phyloP scores from a whole-genome alignment of 2,113 vertebrate species.

The Indicator maculatus region DNA sequence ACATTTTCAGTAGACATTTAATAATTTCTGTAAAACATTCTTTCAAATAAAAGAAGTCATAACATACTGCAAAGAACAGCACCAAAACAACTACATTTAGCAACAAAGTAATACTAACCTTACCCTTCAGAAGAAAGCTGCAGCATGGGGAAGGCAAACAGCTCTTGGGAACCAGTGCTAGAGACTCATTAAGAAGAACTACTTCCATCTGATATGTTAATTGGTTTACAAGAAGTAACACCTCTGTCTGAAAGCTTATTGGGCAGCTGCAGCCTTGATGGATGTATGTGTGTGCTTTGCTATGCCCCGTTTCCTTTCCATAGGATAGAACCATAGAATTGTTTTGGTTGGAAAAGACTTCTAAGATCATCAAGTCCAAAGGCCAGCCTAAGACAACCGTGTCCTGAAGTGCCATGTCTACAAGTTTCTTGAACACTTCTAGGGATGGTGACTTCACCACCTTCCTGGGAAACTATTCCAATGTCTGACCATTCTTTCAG shows the following conservation, averaged over 20 bases:
- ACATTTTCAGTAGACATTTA: neutral
- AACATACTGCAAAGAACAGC: neutral
- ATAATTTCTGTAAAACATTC: neutral
- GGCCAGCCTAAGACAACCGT: no score
- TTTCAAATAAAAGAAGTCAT: neutral
- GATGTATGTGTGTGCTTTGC: neutral
- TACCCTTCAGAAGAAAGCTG: neutral
- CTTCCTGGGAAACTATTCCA: no score
- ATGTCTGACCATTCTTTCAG: no score
- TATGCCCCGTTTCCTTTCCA: neutral
- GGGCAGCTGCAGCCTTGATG: neutral
- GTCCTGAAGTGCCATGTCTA: no score
- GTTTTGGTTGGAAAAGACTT: no score
- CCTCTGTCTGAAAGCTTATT: neutral
- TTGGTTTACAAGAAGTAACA: neutral
- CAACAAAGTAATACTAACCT: neutral
- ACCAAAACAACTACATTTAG: neutral
- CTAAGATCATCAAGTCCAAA: no score
- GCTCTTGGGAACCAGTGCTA: neutral
- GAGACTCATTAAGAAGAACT: neutral
- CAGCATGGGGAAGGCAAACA: accelerated
- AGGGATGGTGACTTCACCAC: no score
- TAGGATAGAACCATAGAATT: no score
- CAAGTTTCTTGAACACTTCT: no score
- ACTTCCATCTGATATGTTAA: neutral